Base-by-base conservation (phyloP, 2,113 vertebrate species). In the Phyllopteryx taeniolatus region DNA sequence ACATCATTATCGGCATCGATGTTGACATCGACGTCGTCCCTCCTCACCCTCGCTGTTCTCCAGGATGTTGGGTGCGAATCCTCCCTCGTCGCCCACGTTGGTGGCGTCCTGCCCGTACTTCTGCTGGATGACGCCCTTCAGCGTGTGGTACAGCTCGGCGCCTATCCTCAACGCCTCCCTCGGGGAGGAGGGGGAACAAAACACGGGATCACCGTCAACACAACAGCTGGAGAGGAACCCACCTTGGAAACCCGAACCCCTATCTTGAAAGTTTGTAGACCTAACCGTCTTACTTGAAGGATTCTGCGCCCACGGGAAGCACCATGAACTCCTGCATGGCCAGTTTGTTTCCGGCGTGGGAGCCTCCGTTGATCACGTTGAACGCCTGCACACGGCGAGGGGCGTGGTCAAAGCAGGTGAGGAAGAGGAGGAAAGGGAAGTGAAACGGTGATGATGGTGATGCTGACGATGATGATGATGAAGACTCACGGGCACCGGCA, bases 321-420 rank as follows among this genome's bases (percentile, higher is more conserved):
- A 97, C 96, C 96, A 98, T 97, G 82, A 98, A 98, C 85, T 98
- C 96, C 88, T 98, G 96, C 96, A 98, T 97, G 66, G 96, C 96
- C 85, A 97, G 91, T 77, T 98, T 98, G 91, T 97, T 98, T 56
- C 96, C 96, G 22, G 96, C 96, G 0, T 98, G 96, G 73, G 96
- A 97, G 54, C 96, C 96, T 65, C 96, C 96, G 0, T 98, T 98
- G 87, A 98, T 98, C 75, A 98, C 96, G 0, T 97, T 98, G 87
- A 98, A 98, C 72, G 96, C 96, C 96, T 98, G 78, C 13, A 14
- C 31, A 35, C 31, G 6, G 2, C 31, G 9, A 22, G 6, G 13
- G 27, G 7, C 27, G 31, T 5, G 6, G 31, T 17, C 47, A 39
- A 61, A 31, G 27, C 13, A 62, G 60, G 13, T 2, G 56, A 12